Conservation (phyloP, 2,797 vertebrate genomes). For the Mus minutoides region DNA sequence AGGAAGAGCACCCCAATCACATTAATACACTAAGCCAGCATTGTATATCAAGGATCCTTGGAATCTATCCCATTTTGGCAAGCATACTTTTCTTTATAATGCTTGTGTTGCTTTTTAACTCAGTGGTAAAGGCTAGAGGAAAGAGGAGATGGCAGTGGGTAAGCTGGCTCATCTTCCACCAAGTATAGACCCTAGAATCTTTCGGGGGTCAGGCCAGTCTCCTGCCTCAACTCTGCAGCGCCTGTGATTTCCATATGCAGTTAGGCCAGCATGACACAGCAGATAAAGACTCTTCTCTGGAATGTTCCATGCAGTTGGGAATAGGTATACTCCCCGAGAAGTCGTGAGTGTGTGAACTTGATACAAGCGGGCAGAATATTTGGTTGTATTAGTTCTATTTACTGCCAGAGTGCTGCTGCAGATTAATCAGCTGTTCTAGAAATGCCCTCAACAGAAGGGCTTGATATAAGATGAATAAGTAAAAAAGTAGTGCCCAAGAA, state of each 20-base stretch:
- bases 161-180: conserved; percentile 65
- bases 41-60: neutral
- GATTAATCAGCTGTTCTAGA: conserved; percentile 50
- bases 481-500: conserved; percentile 59
- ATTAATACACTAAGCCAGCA: neutral
- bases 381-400: neutral
- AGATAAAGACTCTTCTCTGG: conserved; percentile 70
- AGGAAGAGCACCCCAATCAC: neutral
- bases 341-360: conserved; percentile 39
- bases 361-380: neutral
- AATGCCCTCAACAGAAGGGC: conserved; percentile 51
- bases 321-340: conserved; percentile 63
- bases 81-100: conserved; percentile 48
- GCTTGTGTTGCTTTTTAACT: conserved; percentile 66
- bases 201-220: conserved; percentile 74
- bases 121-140: conserved; percentile 69
- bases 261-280: conserved; percentile 35
- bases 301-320: conserved; percentile 58
- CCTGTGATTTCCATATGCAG: conserved; percentile 72
- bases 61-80: conserved; percentile 58
- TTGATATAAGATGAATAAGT: conserved; percentile 69
- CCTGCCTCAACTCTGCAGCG: conserved; percentile 79
- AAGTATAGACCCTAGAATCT: conserved; percentile 27
- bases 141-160: conserved; percentile 55
- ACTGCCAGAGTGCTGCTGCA: neutral